Evolutionary conservation across 2,888 invertebrate genomes (phyloP), one percentile per base, ranked within the genome.

Genomic region (Cloeon dipterum): DNA sequence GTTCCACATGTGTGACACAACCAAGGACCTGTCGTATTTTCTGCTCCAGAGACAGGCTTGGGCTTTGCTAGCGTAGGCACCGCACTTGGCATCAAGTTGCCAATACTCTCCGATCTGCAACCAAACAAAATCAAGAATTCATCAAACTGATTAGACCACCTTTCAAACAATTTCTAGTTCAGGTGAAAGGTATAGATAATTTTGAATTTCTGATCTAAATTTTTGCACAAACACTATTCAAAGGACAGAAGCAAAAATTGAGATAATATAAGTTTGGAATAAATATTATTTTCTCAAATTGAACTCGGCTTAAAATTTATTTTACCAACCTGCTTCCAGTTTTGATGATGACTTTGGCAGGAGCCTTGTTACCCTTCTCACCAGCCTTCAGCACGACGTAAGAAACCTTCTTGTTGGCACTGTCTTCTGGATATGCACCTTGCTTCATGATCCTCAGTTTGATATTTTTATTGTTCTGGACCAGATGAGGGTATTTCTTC

Each of bases 401-500:
- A 1, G 61, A 61, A 3, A 62, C 57, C 47, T 60, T 60, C 34
- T 46, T 42, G 40, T 41, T 37, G 41, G 29, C 38, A 23, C 36
- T 33, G 10, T 25, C 37, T 11, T 39, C 29, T 21, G 39, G 25
- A 10, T 34, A 29, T 45, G 36, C 37, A 44, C 55, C 58, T 29
- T 56, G 57, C 40, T 69, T 71, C 55, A 83, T 66, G 42, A 86
- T 83, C 58, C 83, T 85, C 13, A 86, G 54, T 50, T 79, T 75
- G 21, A 86, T 83, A 49, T 81, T 86, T 53, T 82, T 83, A 49
- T 79, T 83, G 47, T 76, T 76, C 52, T 79, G 81, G 0, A 85
- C 76, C 41, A 86, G 62, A 54, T 85, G 78, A 1, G 86, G 85
- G 62, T 82, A 85, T 52, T 83, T 85, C 45, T 83, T 82, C 25